Evolutionary conservation across 2,888 invertebrate species (phyloP).

Genomic region (Cataglyphis cursor): DNA sequence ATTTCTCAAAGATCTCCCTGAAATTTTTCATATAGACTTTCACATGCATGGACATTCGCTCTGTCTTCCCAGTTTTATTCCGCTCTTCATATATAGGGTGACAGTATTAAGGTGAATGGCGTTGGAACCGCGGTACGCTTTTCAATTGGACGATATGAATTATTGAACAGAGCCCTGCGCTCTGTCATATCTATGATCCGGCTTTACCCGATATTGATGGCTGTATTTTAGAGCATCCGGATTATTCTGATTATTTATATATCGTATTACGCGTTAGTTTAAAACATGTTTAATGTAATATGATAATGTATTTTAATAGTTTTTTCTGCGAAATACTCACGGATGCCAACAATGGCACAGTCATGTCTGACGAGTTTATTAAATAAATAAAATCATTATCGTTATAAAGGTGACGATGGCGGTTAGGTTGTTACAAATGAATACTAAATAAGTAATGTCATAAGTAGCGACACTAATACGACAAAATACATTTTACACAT

Average conservation of each 20-base stretch:
- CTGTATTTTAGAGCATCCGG: constrained; percentile 65
- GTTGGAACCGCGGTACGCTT: constrained; percentile 65
- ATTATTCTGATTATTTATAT: constrained; percentile 61
- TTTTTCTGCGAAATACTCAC: constrained; percentile 5
- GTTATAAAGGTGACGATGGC: not conserved
- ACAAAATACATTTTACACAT: constrained; percentile 26
- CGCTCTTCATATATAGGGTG: constrained; percentile 44
- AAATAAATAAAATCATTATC: constrained; percentile 25
- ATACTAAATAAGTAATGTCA: constrained; percentile 8
- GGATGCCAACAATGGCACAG: not conserved
- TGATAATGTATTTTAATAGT: constrained; percentile 40
- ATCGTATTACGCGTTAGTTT: constrained; percentile 17
- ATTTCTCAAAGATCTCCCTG: not conserved
- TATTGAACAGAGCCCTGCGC: constrained; percentile 69
- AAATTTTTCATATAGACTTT: constrained; percentile 24
- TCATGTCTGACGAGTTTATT: not conserved
- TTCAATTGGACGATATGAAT: constrained; percentile 74
- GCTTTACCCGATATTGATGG: constrained; percentile 69
- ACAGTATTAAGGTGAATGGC: constrained; percentile 57
- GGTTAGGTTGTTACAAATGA: not conserved
- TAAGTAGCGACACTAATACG: not conserved
- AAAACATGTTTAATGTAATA: not conserved
- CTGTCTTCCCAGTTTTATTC: constrained; percentile 41
- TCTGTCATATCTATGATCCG: constrained; percentile 67
- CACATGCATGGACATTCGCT: constrained; percentile 36